Evolutionary conservation across 2,797 vertebrate genomes (phyloP).

Genomic region (Craterocephalus amniculus): DNA sequence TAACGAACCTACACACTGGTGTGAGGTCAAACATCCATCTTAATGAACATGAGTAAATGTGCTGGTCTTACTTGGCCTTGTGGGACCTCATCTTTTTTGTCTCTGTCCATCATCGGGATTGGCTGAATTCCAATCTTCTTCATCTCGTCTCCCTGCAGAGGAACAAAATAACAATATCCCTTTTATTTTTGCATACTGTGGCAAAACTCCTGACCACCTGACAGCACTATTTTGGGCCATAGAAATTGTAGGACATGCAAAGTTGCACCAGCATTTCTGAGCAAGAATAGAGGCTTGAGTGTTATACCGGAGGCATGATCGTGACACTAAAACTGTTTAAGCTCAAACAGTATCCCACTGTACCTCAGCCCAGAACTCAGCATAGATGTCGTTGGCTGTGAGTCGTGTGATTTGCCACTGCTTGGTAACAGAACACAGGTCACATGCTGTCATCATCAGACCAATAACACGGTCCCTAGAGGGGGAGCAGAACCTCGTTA

Average conservation of each 20-base stretch:
- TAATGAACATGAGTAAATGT: slow-evolving; percentile 3
- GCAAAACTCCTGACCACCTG: slow-evolving; percentile 29
- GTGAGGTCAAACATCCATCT: not conserved
- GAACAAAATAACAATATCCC: slow-evolving; percentile 16
- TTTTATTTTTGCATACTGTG: slow-evolving; percentile 24
- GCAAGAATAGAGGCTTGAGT: slow-evolving; percentile 32
- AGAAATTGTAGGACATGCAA: slow-evolving; percentile 17
- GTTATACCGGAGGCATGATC: slow-evolving; percentile 39
- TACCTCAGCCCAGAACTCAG: slow-evolving; percentile 99
- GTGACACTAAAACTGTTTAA: slow-evolving; percentile 49
- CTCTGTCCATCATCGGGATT: slow-evolving; percentile 99
- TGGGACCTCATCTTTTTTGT: slow-evolving; percentile 95
- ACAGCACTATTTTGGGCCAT: slow-evolving; percentile 29
- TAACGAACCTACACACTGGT: not conserved
- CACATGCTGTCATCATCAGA: slow-evolving; percentile 99
- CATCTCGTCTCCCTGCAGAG: slow-evolving; percentile 95
- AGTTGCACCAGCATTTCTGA: slow-evolving; percentile 24
- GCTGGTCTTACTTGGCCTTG: slow-evolving; percentile 91
- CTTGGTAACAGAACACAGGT: slow-evolving; percentile 98
- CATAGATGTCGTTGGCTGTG: slow-evolving; percentile 97
- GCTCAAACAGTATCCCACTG: slow-evolving; percentile 48
- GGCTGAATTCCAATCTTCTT: slow-evolving; percentile 97
- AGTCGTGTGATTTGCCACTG: slow-evolving; percentile 94
- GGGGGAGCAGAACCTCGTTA: slow-evolving; percentile 65
- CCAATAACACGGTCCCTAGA: slow-evolving; percentile 96